Evolutionary conservation across 2,888 invertebrate genomes (phyloP).

Genomic region (Sipunculus nudus): DNA sequence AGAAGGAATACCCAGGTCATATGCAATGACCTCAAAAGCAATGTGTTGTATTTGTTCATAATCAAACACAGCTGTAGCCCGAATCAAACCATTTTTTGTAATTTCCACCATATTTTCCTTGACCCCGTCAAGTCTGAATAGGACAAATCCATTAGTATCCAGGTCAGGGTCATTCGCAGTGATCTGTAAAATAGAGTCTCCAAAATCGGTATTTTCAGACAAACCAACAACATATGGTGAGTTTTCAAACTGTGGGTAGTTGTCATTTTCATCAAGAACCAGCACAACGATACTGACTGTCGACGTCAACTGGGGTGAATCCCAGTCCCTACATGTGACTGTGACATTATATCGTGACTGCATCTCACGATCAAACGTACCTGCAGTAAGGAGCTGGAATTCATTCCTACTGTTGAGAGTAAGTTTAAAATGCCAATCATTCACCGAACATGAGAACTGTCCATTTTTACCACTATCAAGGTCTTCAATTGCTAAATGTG

Average conservation of each 20-base stretch:
- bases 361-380: conserved; percentile 29
- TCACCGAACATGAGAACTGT: conserved; percentile 29
- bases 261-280: conserved; percentile 69
- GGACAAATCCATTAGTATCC: conserved; percentile 84
- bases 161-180: conserved; percentile 84
- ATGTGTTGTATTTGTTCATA: conserved; percentile 73
- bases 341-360: conserved; percentile 22
- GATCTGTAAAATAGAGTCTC: too few species aligned
- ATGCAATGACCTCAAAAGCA: conserved; percentile 49
- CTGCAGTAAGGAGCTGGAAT: conserved; percentile 29
- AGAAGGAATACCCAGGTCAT: conserved; percentile 52
- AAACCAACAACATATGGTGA: too few species aligned
- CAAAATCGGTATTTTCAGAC: too few species aligned
- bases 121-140: conserved; percentile 8
- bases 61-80: conserved; percentile 85
- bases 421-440: conserved; percentile 26
- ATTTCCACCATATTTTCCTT: conserved; percentile 81
- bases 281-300: conserved; percentile 70
- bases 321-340: conserved; percentile 25
- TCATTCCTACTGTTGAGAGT: conserved; percentile 13
- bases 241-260: conserved; percentile 29
- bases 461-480: conserved; percentile 32
- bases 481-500: conserved; percentile 24
- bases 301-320: conserved; percentile 13
- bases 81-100: conserved; percentile 79